Evolutionary conservation across 2,888 invertebrate genomes (phyloP).

Genomic region (Celastrina argiolus): DNA sequence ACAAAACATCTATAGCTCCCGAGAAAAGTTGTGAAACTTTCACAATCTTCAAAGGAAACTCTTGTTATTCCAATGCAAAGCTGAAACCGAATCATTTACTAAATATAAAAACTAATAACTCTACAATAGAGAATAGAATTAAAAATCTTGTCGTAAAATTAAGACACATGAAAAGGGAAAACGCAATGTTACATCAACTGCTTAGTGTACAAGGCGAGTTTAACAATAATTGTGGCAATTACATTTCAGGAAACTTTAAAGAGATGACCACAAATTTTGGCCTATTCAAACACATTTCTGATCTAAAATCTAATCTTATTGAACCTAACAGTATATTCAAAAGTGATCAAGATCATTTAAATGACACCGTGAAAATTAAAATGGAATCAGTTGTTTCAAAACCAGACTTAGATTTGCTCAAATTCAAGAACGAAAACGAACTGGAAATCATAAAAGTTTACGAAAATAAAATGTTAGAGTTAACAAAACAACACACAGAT

Average conservation of each 20-base stretch:
- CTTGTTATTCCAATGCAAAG: conserved; percentile 39
- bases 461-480: background rate
- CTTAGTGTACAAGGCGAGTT: conserved; percentile 46
- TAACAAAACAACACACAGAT: background rate
- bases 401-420: conserved; percentile 52
- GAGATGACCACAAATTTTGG: conserved; percentile 43
- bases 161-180: conserved; percentile 63
- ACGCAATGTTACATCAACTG: conserved; percentile 52
- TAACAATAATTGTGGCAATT: conserved; percentile 32
- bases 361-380: conserved; percentile 52
- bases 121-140: conserved; percentile 47
- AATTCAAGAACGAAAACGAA: conserved; percentile 50
- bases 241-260: conserved; percentile 26
- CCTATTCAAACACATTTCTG: conserved; percentile 52
- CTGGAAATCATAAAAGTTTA: conserved; percentile 35
- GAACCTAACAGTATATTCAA: conserved; percentile 48
- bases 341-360: conserved; percentile 47
- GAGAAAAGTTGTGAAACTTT: conserved; percentile 37
- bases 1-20: conserved; percentile 34
- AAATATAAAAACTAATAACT: conserved; percentile 35
- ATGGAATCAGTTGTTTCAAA: conserved; percentile 53
- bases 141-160: conserved; percentile 57
- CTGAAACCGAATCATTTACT: conserved; percentile 23
- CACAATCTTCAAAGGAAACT: background rate
- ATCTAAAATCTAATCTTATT: conserved; percentile 47